phyloP scores from a whole-genome alignment of 2,888 invertebrate genomes.

The Odontocerum albicorne region DNA sequence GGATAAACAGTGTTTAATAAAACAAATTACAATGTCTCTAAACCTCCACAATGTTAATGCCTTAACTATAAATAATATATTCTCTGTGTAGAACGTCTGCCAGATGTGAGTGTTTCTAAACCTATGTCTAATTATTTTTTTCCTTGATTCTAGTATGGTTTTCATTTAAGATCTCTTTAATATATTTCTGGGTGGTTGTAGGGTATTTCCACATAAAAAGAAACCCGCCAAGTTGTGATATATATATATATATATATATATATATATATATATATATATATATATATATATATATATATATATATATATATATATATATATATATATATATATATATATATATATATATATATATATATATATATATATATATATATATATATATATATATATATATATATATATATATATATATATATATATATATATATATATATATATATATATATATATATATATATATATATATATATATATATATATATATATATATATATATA shows the following conservation, averaged over 20 bases:
- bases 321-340: slow-evolving; percentile 6
- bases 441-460: slow-evolving; percentile 4
- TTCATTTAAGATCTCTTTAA: no score
- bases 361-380: slow-evolving; percentile 6
- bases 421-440: slow-evolving; percentile 6
- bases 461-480: slow-evolving; percentile 6
- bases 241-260: slow-evolving; percentile 5
- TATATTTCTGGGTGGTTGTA: no score
- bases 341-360: slow-evolving; percentile 4
- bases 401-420: slow-evolving; percentile 7
- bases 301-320: slow-evolving; percentile 5
- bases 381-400: slow-evolving; percentile 6
- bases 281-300: slow-evolving; percentile 6
- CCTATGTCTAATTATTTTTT: no score
- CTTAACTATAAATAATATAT: no score
- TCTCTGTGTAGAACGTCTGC: no score
- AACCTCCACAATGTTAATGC: no score
- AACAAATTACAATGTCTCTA: no score
- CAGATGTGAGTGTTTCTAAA: no score
- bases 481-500: slow-evolving; percentile 19
- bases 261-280: slow-evolving; percentile 6
- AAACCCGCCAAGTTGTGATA: no score
- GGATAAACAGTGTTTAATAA: no score
- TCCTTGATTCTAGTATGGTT: no score
- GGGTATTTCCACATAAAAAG: no score